phyloP scores from a whole-genome alignment of 1,140 invertebrate species.

The Drosophila burlai region DNA sequence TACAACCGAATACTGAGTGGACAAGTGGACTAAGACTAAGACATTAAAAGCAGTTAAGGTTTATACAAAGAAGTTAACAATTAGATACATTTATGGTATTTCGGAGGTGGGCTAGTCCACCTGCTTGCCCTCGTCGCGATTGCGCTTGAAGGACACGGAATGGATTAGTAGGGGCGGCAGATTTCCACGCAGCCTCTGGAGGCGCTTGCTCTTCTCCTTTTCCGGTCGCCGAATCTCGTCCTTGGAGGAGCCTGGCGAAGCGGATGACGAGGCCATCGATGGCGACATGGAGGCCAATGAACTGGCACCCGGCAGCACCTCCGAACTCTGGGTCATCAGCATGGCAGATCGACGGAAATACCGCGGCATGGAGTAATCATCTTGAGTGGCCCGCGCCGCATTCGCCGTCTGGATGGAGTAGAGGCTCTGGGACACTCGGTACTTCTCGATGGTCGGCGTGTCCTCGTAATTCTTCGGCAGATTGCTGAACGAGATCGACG shows the following conservation, averaged over 20 bases:
- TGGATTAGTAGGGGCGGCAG: conserved; percentile 82
- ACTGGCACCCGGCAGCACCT: conserved; percentile 59
- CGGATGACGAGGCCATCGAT: conserved; percentile 52
- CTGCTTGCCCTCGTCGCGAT: conserved; percentile 76
- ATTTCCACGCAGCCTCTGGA: conserved; percentile 78
- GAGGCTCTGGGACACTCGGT: conserved; percentile 80
- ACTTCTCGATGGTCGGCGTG: conserved; percentile 84
- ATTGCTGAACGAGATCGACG: conserved; percentile 80
- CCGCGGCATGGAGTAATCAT: conserved; percentile 84
- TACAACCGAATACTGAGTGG: conserved; percentile 46
- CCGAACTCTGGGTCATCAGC: conserved; percentile 72
- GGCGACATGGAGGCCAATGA: conserved; percentile 62
- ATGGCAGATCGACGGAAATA: conserved; percentile 81
- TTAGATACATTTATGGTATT: conserved; percentile 2
- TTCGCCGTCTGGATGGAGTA: conserved; percentile 84
- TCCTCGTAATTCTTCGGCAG: conserved; percentile 85
- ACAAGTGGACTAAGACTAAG: conserved; percentile 16
- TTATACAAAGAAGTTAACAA: conserved; percentile 1
- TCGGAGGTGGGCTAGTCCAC: conserved; percentile 52
- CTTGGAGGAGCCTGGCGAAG: conserved; percentile 56
- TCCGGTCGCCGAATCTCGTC: conserved; percentile 65
- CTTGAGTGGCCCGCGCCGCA: conserved; percentile 62
- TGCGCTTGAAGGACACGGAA: conserved; percentile 81
- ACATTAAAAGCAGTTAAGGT: conserved; percentile 21
- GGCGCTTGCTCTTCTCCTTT: conserved; percentile 79